phyloP scores from a whole-genome alignment of 2,113 vertebrate genomes.

The Sigmodon hispidus region DNA sequence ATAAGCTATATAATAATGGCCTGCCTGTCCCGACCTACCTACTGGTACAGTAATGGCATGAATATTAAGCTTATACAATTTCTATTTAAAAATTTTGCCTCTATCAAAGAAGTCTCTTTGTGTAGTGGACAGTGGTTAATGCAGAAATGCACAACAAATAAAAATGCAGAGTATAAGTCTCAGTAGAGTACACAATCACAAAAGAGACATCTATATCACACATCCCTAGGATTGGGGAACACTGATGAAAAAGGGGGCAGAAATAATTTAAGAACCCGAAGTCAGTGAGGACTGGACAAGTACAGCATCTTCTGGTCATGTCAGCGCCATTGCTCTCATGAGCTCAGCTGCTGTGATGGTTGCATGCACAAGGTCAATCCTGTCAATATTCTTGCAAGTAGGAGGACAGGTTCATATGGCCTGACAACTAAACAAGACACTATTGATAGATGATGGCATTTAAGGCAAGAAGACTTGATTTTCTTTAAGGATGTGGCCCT shows the following conservation, averaged over 20 bases:
- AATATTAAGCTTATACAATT: background rate
- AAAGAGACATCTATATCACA: background rate
- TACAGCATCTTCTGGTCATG: background rate
- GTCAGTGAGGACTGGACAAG: background rate
- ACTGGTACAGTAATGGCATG: background rate
- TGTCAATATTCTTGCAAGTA: background rate
- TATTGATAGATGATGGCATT: background rate
- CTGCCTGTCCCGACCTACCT: background rate
- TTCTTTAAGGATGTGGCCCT: background rate
- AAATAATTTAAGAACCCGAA: background rate
- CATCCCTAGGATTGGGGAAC: background rate
- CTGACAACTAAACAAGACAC: background rate
- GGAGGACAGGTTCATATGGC: background rate
- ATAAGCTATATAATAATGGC: background rate
- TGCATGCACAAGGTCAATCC: background rate
- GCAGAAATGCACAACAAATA: background rate
- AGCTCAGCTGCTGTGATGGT: background rate
- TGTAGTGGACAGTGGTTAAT: background rate
- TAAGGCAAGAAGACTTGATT: background rate
- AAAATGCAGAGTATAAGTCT: background rate
- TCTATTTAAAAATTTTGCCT: background rate
- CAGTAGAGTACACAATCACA: background rate
- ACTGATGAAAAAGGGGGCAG: background rate
- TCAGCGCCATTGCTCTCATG: background rate
- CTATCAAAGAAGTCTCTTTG: background rate